Conservation (phyloP, 53 echinoderm and acorn worm genomes). For the Patiria pectinifera region DNA sequence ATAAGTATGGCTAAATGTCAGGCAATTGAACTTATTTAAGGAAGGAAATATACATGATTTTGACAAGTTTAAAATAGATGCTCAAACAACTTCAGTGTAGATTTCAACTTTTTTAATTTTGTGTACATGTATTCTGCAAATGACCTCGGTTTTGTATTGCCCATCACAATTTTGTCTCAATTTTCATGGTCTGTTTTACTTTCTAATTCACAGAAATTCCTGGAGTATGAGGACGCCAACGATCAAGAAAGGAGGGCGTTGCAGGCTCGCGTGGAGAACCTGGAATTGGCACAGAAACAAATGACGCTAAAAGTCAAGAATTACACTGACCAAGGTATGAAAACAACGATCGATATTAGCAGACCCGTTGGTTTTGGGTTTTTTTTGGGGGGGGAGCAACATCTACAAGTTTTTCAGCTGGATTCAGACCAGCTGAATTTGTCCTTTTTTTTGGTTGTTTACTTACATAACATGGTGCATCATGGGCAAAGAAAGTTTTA, state of each 20-base stretch:
- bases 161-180: not conserved
- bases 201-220: slow-evolving; percentile 82
- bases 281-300: slow-evolving; percentile 89
- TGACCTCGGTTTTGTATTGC: not conserved
- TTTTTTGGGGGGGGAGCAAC: not conserved
- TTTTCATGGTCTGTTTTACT: not conserved
- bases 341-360: not conserved
- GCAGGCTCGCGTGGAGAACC: slow-evolving; percentile 76
- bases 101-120: no score
- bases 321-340: slow-evolving; percentile 87
- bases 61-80: no score
- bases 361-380: not conserved
- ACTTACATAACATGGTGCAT: no score
- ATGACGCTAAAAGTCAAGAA: slow-evolving; percentile 89
- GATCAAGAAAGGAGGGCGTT: slow-evolving; percentile 92
- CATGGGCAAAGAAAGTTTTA: no score
- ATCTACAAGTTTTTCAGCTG: not conserved
- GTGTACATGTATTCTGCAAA: not conserved
- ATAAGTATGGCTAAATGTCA: no score
- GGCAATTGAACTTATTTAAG: no score
- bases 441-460: no score
- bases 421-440: no score
- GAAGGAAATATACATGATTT: no score
- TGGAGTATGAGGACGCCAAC: slow-evolving; percentile 96
- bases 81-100: no score